These are phyloP conservation scores for Speoplatyrhinus poulsoni DNA, from an alignment of 2,113 vertebrate species.

Conservation along the genomic window DNA sequence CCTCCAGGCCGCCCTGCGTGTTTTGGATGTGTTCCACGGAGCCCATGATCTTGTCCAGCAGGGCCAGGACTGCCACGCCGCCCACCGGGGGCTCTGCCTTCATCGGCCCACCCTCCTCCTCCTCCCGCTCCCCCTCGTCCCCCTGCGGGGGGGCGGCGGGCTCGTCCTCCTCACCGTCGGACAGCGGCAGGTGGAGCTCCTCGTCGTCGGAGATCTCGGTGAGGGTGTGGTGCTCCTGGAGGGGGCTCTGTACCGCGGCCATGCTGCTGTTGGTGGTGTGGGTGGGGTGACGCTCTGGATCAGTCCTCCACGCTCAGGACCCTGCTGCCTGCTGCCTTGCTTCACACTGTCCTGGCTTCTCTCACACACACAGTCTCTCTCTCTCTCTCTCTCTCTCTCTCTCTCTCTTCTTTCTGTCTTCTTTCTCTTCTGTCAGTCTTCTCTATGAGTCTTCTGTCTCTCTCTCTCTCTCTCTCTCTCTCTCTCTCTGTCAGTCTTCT, in stretches of 20 bases:
- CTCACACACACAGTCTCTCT: constrained; percentile 1
- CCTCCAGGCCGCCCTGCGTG: constrained; percentile 91
- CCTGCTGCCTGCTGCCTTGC: background rate
- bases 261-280: constrained; percentile 24
- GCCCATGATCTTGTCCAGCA: constrained; percentile 98
- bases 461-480: constrained; percentile 16
- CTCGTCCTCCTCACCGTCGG: constrained; percentile 70
- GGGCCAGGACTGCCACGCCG: constrained; percentile 89
- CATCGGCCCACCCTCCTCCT: constrained; percentile 33
- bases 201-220: constrained; percentile 78
- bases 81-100: constrained; percentile 79
- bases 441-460: constrained; percentile 18
- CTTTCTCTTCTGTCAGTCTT: too few species aligned
- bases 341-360: constrained; percentile 7
- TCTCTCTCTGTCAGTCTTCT: constrained; percentile 21
- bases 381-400: constrained; percentile 3
- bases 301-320: too few species aligned
- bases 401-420: background rate
- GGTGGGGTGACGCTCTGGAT: too few species aligned
- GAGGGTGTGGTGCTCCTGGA: constrained; percentile 62
- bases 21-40: constrained; percentile 97
- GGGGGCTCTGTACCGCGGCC: constrained; percentile 69
- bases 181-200: constrained; percentile 69
- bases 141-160: constrained; percentile 30
- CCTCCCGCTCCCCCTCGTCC: constrained; percentile 10